Conservation (phyloP, 2,113 vertebrate species). For the Mustela lutreola region DNA sequence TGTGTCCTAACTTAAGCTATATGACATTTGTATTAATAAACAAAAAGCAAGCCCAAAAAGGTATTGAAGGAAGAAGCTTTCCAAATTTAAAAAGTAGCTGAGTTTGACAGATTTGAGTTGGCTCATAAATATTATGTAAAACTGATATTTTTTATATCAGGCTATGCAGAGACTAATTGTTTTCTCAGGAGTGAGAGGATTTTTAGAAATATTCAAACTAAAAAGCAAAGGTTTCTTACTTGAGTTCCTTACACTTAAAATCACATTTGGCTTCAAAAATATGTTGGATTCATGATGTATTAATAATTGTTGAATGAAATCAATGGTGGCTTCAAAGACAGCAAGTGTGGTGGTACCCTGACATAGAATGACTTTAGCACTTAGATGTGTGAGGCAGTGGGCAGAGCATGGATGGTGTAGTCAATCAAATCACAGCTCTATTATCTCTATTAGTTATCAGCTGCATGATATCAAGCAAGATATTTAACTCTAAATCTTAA, state of each 20-base stretch:
- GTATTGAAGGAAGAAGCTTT: background rate
- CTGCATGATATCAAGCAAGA: background rate
- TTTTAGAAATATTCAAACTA: slow-evolving; percentile 30
- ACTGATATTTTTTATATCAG: background rate
- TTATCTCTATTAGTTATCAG: background rate
- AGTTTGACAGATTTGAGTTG: background rate
- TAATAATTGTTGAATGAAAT: background rate
- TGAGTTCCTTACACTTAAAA: background rate
- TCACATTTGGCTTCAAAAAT: slow-evolving; percentile 29
- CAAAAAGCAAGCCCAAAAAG: background rate
- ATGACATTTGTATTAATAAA: background rate
- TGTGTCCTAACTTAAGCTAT: background rate
- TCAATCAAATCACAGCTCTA: background rate
- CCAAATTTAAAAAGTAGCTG: background rate
- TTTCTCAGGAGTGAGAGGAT: background rate
- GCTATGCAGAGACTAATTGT: background rate
- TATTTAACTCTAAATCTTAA: background rate
- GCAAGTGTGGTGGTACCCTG: background rate
- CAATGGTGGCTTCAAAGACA: background rate
- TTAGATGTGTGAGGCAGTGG: background rate
- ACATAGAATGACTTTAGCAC: background rate
- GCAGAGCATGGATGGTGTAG: background rate
- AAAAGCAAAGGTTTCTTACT: background rate
- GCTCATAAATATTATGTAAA: background rate
- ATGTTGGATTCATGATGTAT: background rate